These are phyloP conservation scores for Sinhomidia bicolor DNA, from an alignment of 2,888 invertebrate genomes.

Conservation along the genomic window DNA sequence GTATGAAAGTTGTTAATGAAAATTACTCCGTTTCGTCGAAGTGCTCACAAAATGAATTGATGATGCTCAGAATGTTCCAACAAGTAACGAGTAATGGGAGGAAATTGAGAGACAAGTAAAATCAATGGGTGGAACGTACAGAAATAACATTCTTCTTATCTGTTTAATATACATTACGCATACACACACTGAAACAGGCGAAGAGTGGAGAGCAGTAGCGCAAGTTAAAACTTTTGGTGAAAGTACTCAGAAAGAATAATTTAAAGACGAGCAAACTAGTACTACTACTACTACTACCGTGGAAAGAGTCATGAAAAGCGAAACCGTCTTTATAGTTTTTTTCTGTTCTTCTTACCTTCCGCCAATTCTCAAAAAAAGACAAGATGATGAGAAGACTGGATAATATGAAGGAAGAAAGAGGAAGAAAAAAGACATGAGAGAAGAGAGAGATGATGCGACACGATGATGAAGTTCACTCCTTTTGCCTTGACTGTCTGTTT, in stretches of 20 bases:
- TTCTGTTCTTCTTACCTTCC: background rate
- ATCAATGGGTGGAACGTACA: background rate
- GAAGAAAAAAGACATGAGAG: background rate
- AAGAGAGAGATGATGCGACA: background rate
- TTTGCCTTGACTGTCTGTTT: too few relatives aligned
- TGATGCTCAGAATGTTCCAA: background rate
- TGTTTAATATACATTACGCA: conserved; percentile 15
- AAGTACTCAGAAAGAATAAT: conserved; percentile 40
- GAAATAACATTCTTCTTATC: conserved; percentile 1
- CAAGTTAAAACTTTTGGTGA: conserved; percentile 7
- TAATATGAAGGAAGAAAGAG: too few relatives aligned
- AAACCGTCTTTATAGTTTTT: background rate
- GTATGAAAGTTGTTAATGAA: background rate
- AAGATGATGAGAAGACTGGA: too few relatives aligned
- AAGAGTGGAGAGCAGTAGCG: background rate
- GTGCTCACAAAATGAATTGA: background rate
- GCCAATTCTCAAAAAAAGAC: background rate
- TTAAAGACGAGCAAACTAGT: background rate
- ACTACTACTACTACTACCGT: background rate
- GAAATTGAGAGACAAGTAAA: background rate
- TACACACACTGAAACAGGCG: background rate
- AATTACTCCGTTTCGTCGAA: background rate
- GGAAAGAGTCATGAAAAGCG: conserved; percentile 20
- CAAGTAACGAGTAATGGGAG: background rate
- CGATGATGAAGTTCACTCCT: conserved; percentile 9